Conservation (phyloP, 2,113 vertebrate species). For the Zosterops borbonicus region DNA sequence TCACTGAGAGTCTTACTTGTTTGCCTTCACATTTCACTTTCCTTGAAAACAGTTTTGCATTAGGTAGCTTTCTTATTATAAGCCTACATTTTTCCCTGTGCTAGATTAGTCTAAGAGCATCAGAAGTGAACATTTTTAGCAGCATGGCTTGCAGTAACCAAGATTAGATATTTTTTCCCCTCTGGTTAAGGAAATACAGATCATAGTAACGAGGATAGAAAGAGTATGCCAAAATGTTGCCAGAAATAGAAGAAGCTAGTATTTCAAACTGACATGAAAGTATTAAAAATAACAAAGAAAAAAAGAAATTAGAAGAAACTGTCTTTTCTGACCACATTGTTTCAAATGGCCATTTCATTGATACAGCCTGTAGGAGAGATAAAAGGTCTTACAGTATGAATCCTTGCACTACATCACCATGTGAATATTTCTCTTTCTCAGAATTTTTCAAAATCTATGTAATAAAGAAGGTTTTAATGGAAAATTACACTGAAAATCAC, state of each 20-base stretch:
- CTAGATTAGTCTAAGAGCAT: neutral
- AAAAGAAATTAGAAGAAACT: neutral
- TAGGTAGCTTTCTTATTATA: neutral
- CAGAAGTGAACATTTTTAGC: neutral
- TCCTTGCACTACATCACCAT: neutral
- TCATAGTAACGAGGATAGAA: slow-evolving; percentile 7
- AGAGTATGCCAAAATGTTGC: neutral
- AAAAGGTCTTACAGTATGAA: neutral
- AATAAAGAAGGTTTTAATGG: slow-evolving; percentile 68
- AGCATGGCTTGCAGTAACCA: neutral
- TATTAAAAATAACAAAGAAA: neutral
- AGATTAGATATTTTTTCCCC: neutral
- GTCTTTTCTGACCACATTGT: neutral
- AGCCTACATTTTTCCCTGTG: neutral
- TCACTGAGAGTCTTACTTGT: neutral
- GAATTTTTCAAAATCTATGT: slow-evolving; percentile 28
- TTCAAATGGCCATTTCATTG: neutral
- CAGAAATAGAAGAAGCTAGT: slow-evolving; percentile 1
- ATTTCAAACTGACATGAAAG: neutral
- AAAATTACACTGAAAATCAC: slow-evolving; percentile 67
- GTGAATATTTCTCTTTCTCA: neutral
- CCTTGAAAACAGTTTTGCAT: neutral
- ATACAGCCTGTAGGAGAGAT: neutral
- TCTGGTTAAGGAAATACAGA: neutral
- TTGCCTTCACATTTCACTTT: neutral